Percentiles rank a stretch among this genome's conserved stretches.
These are phyloP conservation scores for Gymnogyps californianus DNA, from an alignment of 2,113 vertebrate species.

Conservation along the genomic window DNA sequence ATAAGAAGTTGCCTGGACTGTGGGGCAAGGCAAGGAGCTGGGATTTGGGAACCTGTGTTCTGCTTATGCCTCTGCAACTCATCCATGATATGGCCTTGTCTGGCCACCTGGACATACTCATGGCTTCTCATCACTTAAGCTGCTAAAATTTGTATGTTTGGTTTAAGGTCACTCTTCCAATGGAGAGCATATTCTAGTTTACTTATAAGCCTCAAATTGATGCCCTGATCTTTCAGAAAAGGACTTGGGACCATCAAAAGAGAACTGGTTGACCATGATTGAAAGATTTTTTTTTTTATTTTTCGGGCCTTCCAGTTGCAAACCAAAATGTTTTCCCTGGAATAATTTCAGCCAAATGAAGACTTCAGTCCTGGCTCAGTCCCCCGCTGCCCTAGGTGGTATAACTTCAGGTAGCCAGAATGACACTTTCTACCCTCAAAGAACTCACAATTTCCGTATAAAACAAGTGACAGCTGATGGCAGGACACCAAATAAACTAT, in stretches of 20 bases:
- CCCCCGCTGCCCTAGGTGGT: not conserved
- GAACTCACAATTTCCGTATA: not conserved
- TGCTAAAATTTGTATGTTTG: accelerated
- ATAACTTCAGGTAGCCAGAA: not conserved
- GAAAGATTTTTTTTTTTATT: not conserved
- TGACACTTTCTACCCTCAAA: not conserved
- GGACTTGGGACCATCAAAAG: not conserved
- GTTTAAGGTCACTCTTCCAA: not conserved
- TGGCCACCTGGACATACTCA: accelerated
- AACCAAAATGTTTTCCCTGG: not conserved
- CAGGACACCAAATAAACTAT: not conserved
- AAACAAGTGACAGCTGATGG: not conserved
- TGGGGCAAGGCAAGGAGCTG: not conserved
- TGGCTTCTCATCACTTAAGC: not conserved
- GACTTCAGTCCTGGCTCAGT: not conserved
- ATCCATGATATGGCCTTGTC: accelerated
- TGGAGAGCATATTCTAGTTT: not conserved
- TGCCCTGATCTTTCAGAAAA: not conserved
- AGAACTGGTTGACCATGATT: not conserved
- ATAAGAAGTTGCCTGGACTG: not conserved
- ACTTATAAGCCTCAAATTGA: not conserved
- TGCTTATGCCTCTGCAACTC: not conserved
- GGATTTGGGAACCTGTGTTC: not conserved
- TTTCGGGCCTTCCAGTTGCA: not conserved
- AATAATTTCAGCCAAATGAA: not conserved